Percentiles rank a stretch among this genome's conserved stretches.
phyloP scores from a whole-genome alignment of 2,797 vertebrate genomes.

The Pantherophis vulpinus region DNA sequence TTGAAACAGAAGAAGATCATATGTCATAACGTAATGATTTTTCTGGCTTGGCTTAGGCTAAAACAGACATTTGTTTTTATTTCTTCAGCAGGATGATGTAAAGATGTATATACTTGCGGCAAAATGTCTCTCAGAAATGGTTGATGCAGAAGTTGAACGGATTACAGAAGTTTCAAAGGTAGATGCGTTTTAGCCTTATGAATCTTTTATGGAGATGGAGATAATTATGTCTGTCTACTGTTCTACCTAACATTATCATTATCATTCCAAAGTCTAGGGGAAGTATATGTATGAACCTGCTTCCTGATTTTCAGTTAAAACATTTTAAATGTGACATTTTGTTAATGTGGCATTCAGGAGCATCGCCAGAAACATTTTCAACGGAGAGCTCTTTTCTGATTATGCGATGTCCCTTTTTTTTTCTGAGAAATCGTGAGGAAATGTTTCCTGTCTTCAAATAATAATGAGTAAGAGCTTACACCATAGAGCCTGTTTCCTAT shows the following conservation, averaged over 20 bases:
- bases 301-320: background rate
- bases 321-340: background rate
- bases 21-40: background rate
- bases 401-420: background rate
- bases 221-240: background rate
- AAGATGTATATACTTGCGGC: constrained; percentile 78
- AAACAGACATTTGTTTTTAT: constrained; percentile 24
- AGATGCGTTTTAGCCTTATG: constrained; percentile 44
- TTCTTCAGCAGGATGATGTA: constrained; percentile 76
- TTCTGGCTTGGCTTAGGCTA: constrained; percentile 19
- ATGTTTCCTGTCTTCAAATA: background rate
- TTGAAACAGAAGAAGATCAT: background rate
- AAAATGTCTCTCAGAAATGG: constrained; percentile 90
- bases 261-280: background rate
- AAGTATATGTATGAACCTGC: background rate
- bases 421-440: background rate
- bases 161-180: constrained; percentile 83
- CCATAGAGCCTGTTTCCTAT: background rate
- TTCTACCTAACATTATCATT: background rate
- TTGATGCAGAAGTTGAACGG: constrained; percentile 79
- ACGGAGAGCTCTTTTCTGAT: background rate
- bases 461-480: background rate
- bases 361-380: background rate
- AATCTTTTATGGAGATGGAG: background rate
- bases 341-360: background rate